Evolutionary conservation across 1,140 invertebrate species (phyloP).

Genomic region (Papilio aristodemus): DNA sequence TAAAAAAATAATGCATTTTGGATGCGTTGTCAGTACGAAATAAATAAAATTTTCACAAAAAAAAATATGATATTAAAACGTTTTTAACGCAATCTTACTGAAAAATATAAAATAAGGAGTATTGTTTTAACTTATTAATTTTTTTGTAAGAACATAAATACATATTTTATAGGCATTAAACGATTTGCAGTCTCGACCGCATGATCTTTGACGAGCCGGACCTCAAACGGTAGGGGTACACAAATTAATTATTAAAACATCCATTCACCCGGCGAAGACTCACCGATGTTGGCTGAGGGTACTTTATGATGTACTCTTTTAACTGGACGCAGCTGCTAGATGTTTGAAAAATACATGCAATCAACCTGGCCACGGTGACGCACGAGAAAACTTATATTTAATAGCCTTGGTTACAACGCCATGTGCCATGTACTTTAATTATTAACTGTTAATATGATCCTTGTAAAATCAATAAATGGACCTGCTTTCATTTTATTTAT

Average conservation of each 20-base stretch:
- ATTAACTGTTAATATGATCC: too few species aligned
- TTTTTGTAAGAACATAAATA: background rate
- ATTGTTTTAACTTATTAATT: too few species aligned
- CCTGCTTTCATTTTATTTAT: too few species aligned
- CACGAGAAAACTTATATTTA: slow-evolving; percentile 22
- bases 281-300: slow-evolving; percentile 39
- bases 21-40: too few species aligned
- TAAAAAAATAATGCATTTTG: too few species aligned
- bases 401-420: slow-evolving; percentile 16
- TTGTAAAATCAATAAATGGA: too few species aligned
- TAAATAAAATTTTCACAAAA: too few species aligned
- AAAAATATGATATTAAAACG: too few species aligned
- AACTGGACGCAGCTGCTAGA: slow-evolving; percentile 53
- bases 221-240: slow-evolving; percentile 54
- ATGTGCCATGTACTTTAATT: too few species aligned
- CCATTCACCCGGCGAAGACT: slow-evolving; percentile 38
- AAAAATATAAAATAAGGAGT: too few species aligned
- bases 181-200: background rate
- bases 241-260: slow-evolving; percentile 56
- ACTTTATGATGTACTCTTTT: slow-evolving; percentile 40
- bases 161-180: slow-evolving; percentile 6
- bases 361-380: background rate
- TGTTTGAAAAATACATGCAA: slow-evolving; percentile 24
- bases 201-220: slow-evolving; percentile 50
- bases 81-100: too few species aligned